Evolutionary conservation across 2,888 invertebrate genomes (phyloP).

Genomic region (Leucoma salicis): DNA sequence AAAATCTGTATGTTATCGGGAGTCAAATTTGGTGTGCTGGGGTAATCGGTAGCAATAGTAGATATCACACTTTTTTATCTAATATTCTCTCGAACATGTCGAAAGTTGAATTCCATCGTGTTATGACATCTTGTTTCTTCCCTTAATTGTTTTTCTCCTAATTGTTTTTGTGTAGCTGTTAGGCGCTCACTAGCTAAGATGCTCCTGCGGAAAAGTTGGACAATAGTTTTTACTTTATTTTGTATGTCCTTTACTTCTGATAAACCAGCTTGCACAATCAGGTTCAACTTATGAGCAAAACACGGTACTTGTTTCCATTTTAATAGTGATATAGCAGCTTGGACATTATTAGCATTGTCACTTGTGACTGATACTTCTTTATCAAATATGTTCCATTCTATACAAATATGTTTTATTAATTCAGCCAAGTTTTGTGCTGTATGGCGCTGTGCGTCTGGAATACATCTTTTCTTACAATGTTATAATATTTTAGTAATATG

Average conservation of each 20-base stretch:
- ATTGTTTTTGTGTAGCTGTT: conserved; percentile 9
- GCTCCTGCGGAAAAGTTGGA: conserved; percentile 5
- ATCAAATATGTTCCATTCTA: no score
- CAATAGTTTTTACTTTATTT: conserved; percentile 4
- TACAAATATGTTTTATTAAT: no score
- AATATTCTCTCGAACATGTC: background rate
- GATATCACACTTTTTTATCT: conserved; percentile 6
- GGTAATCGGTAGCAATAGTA: conserved; percentile 11
- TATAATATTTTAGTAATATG: no score
- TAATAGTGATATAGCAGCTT: conserved; percentile 10
- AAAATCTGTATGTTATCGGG: conserved; percentile 2
- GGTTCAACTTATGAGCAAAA: conserved; percentile 15
- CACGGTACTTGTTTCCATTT: conserved; percentile 16
- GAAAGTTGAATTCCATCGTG: conserved; percentile 13
- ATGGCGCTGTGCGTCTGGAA: no score
- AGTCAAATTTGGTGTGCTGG: conserved; percentile 5
- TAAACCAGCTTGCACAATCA: conserved; percentile 10
- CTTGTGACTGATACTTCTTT: conserved; percentile 10
- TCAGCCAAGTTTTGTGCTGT: no score
- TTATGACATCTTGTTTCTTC: conserved; percentile 12
- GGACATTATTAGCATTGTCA: conserved; percentile 14
- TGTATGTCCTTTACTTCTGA: conserved; percentile 4
- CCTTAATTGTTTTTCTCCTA: conserved; percentile 3
- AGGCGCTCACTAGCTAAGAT: conserved; percentile 7
- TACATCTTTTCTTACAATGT: no score